Percentiles rank a stretch among this genome's conserved stretches.
phyloP scores from a whole-genome alignment of 2,888 invertebrate genomes.

The Orgyia antiqua region DNA sequence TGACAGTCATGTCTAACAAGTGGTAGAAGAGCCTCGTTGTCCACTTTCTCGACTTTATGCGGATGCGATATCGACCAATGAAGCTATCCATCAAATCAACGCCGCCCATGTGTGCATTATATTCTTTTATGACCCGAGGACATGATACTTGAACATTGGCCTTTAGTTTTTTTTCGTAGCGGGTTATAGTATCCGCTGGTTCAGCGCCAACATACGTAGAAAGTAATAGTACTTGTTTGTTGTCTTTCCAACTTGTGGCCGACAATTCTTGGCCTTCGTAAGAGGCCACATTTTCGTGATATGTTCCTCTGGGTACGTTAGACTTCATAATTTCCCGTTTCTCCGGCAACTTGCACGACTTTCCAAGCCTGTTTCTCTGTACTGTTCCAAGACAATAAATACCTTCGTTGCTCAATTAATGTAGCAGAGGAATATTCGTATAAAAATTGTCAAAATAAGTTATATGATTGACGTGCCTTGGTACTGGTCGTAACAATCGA shows the following conservation, averaged over 20 bases:
- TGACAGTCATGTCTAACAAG: conserved; percentile 13
- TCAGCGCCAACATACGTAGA: conserved; percentile 36
- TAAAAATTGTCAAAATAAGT: conserved; percentile 20
- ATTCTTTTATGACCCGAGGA: conserved; percentile 29
- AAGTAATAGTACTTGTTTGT: conserved; percentile 31
- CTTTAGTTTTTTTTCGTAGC: conserved; percentile 25
- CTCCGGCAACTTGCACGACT: conserved; percentile 10
- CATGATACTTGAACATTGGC: conserved; percentile 30
- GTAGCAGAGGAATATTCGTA: conserved; percentile 31
- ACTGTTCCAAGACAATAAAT: conserved; percentile 36
- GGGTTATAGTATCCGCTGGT: conserved; percentile 17
- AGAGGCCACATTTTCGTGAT: conserved; percentile 29
- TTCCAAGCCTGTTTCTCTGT: conserved; percentile 33
- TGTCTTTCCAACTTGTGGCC: conserved; percentile 19
- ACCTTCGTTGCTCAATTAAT: conserved; percentile 30
- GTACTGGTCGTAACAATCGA: conserved; percentile 12
- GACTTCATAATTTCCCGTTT: conserved; percentile 3
- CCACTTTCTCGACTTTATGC: conserved; percentile 23
- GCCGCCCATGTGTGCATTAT: conserved; percentile 15
- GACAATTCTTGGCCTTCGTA: conserved; percentile 5
- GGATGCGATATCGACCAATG: conserved; percentile 24
- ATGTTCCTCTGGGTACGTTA: conserved; percentile 27
- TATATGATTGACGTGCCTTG: conserved; percentile 5
- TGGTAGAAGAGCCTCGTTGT: conserved; percentile 20
- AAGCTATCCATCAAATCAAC: conserved; percentile 11